These are phyloP conservation scores for Aporrectodea caliginosa DNA, from an alignment of 1,140 invertebrate species.

Conservation along the genomic window DNA sequence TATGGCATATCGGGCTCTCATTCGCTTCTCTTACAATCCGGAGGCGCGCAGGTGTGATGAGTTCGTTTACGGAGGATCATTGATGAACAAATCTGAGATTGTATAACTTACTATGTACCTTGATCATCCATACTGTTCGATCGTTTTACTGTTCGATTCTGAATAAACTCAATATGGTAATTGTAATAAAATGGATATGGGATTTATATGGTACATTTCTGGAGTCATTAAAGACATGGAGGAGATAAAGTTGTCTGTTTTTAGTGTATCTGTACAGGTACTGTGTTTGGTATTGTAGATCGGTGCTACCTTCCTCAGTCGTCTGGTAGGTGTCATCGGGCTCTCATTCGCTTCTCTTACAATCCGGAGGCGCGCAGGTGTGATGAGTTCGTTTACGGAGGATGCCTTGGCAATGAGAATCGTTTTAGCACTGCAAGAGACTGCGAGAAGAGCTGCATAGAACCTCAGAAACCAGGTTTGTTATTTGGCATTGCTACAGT, in stretches of 20 bases:
- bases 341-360: conserved; percentile 54
- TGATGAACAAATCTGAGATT: too few relatives aligned
- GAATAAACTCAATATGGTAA: too few relatives aligned
- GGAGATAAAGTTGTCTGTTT: too few relatives aligned
- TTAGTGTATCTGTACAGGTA: too few relatives aligned
- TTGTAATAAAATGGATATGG: too few relatives aligned
- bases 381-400: conserved; percentile 63
- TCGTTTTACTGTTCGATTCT: too few relatives aligned
- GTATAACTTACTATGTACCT: too few relatives aligned
- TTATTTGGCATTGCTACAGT: background rate
- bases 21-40: conserved; percentile 59
- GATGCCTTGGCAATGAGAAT: conserved; percentile 66
- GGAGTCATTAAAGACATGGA: too few relatives aligned
- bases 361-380: conserved; percentile 59
- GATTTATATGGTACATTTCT: too few relatives aligned
- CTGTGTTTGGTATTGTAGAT: too few relatives aligned
- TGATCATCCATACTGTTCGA: too few relatives aligned
- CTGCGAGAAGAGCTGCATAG: conserved; percentile 44
- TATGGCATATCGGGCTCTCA: too few relatives aligned
- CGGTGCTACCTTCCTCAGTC: conserved; percentile 70
- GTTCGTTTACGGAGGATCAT: conserved; percentile 66
- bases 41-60: conserved; percentile 57
- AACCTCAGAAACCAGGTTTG: background rate
- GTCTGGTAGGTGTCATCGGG: conserved; percentile 34
- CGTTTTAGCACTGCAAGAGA: conserved; percentile 56